Base-by-base conservation (phyloP, 2,888 invertebrate species). In the Vanessa cardui region DNA sequence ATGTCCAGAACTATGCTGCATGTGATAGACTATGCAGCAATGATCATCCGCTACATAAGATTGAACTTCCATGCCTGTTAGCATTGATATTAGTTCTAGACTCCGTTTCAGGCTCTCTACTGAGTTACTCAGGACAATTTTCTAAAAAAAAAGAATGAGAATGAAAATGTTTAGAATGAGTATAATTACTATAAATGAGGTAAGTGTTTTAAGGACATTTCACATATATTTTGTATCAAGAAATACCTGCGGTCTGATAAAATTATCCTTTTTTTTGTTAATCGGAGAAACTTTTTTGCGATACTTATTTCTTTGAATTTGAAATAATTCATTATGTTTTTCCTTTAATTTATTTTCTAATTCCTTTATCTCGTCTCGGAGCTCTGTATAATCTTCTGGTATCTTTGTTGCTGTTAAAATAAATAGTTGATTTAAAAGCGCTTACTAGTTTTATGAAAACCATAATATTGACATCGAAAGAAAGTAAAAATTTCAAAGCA, bases 21-120 rank as follows among this genome's bases (percentile, higher is more conserved):
- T 85, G 73, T 88, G 85, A 68, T 85, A 92, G 31, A 87, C 77
- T 0, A 92, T 80, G 15, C 85, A 82, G 71, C 90, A 90, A 69
- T 89, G 85, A 33, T 89, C 86, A 0, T 83, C 79, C 0, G 76
- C 64, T 31, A 80, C 81, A 73, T 86, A 90, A 0, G 89, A 88
- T 75, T 87, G 85, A 47, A 92, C 89, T 74, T 90, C 90, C 59
- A 87, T 81, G 0, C 90, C 89, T 0, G 87, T 81, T 58, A 90
- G 66, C 78, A 88, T 83, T 4, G 83, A 77, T 77, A 87, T 85
- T 18, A 89, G 69, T 20, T 88, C 83, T 45, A 89, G 39, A 9
- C 81, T 77, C 16, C 72, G 75, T 66, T 84, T 84, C 54, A 86
- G 58, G 12, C 64, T 80, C 6, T 81, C 81, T 39, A 87, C 80